A percentile compares a stretch with the other conserved stretches of the same genome.
Evolutionary conservation across 2,888 invertebrate species (phyloP).

Genomic region (Drosophila recens): DNA sequence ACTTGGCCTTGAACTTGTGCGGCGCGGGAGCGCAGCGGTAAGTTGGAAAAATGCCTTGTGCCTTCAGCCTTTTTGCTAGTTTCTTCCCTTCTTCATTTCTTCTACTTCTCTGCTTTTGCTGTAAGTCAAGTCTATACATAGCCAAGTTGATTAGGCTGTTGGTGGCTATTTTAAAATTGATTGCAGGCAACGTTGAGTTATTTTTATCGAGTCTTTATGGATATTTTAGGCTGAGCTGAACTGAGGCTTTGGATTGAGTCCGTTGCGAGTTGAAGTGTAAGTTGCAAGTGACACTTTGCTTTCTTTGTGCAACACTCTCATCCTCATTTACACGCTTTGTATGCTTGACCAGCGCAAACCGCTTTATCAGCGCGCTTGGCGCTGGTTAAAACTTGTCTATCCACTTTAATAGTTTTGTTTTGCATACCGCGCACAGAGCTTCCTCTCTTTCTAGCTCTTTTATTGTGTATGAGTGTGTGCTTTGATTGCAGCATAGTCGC

Average conservation of each 20-base stretch:
- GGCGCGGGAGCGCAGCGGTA: slow-evolving; percentile 70
- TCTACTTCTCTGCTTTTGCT: slow-evolving; percentile 36
- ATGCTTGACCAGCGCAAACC: slow-evolving; percentile 61
- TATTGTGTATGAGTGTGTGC: slow-evolving; percentile 24
- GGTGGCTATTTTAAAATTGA: slow-evolving; percentile 49
- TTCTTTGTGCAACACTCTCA: slow-evolving; percentile 40
- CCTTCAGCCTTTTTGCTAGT: slow-evolving; percentile 37
- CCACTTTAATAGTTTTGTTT: slow-evolving; percentile 72
- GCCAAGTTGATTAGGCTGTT: slow-evolving; percentile 14
- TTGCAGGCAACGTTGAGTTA: slow-evolving; percentile 56
- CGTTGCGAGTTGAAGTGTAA: neutral
- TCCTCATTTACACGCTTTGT: slow-evolving; percentile 16
- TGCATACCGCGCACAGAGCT: slow-evolving; percentile 52
- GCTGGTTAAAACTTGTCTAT: slow-evolving; percentile 67
- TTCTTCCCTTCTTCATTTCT: slow-evolving; percentile 24
- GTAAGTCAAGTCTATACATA: slow-evolving; percentile 49
- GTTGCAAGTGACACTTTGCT: slow-evolving; percentile 31
- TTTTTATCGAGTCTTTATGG: slow-evolving; percentile 53
- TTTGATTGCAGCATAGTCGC: slow-evolving; percentile 64
- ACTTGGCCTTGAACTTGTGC: slow-evolving; percentile 80
- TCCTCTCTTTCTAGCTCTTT: slow-evolving; percentile 6
- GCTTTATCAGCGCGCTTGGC: slow-evolving; percentile 59
- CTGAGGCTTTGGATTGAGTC: neutral
- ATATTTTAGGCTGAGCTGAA: slow-evolving; percentile 39
- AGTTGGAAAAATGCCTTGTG: slow-evolving; percentile 50